Evolutionary conservation across 2,113 vertebrate species (phyloP), one percentile per base, ranked within the genome.

Genomic region (Argyrosomus japonicus): DNA sequence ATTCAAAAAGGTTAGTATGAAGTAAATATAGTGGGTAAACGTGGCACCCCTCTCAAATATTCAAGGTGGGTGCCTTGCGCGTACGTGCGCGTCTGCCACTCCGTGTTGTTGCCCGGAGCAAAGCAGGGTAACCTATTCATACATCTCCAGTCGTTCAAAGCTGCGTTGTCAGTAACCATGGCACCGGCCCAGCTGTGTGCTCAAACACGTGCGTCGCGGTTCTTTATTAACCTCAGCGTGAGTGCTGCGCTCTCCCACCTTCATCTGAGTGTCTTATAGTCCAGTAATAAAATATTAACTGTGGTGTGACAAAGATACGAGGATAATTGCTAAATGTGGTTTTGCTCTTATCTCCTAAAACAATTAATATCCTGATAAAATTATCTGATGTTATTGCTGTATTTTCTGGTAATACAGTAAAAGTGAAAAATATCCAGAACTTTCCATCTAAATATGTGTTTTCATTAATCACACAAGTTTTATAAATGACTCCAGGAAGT

Each of bases 91-190:
- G 47, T 40, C 62, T 23, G 58, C 54, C 70, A 7, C 75, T 75
- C 19, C 6, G 15, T 40, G 71, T 25, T 53, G 74, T 80, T 71
- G 68, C 64, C 67, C 45, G 25, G 77, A 58, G 75, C 79, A 64
- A 25, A 27, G 67, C 58, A 87, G 67, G 84, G 63, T 51, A 70
- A 87, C 85, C 85, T 85, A 71, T 86, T 87, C 87, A 80, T 50
- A 60, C 83, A 67, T 51, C 54, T 68, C 60, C 84, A 70, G 63
- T 36, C 43, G 45, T 74, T 62, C 68, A 40, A 61, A 84, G 87
- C 81, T 85, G 90, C 85, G 89, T 92, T 83, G 75, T 90, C 89
- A 76, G 94, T 95, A 90, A 92, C 94, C 93, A 94, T 94, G 93
- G 92, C 93, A 93, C 78, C 90, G 78, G 77, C 91, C 87, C 84